Evolutionary conservation across 2,797 vertebrate genomes (phyloP).

Genomic region (Chromis chromis): DNA sequence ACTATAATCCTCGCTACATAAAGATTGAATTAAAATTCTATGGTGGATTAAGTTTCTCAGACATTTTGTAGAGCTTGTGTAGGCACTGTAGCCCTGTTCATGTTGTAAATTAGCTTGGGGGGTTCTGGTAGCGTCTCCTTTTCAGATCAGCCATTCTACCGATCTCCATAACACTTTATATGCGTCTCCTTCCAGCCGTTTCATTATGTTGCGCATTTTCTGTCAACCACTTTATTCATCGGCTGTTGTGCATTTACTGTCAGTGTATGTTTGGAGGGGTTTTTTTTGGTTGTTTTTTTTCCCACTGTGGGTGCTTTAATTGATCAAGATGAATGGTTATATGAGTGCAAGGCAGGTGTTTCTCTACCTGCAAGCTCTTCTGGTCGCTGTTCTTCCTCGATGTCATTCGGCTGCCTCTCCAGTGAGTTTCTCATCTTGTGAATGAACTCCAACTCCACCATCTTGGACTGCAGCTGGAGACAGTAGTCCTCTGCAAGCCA

Average conservation of each 20-base stretch:
- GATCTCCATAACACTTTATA: slow-evolving; percentile 12
- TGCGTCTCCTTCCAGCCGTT: slow-evolving; percentile 20
- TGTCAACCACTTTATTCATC: slow-evolving; percentile 28
- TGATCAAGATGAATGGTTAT: no score
- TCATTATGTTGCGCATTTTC: slow-evolving; percentile 15
- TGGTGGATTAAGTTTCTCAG: slow-evolving; percentile 50
- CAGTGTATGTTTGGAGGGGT: slow-evolving; percentile 22
- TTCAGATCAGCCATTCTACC: no score
- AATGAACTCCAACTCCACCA: no score
- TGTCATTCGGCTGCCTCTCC: no score
- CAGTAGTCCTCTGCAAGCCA: no score
- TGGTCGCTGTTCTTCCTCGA: no score
- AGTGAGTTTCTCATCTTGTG: no score
- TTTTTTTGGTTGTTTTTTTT: not conserved
- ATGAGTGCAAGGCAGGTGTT: no score
- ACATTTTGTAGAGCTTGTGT: slow-evolving; percentile 37
- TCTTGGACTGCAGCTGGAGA: no score
- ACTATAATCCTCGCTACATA: slow-evolving; percentile 50
- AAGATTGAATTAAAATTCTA: slow-evolving; percentile 59
- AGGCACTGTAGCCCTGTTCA: slow-evolving; percentile 24
- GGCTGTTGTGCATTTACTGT: slow-evolving; percentile 1
- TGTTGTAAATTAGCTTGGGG: slow-evolving; percentile 41
- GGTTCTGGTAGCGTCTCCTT: slow-evolving; percentile 15
- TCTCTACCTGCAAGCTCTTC: no score
- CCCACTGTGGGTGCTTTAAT: no score